A percentile compares a stretch with the other conserved stretches of the same genome.
phyloP scores from a whole-genome alignment of 2,113 vertebrate genomes.

The Leptodactylus fuscus region DNA sequence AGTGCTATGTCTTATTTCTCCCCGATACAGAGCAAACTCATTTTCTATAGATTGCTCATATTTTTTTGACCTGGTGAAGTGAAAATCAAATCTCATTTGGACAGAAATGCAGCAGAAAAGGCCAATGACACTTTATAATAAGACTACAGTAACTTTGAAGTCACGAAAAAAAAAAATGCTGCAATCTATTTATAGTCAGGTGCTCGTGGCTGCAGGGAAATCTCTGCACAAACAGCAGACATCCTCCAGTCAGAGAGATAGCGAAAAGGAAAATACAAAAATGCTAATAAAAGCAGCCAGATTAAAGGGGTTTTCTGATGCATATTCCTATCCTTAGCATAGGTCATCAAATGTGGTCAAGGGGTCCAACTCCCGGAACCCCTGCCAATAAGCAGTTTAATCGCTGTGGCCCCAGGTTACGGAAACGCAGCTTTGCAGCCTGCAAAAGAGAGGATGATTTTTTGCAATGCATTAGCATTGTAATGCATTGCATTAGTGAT shows the following conservation, averaged over 20 bases:
- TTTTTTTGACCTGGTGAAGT: conserved; percentile 7
- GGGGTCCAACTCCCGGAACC: too few species aligned
- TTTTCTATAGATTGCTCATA: conserved; percentile 6
- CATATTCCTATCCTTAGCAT: too few species aligned
- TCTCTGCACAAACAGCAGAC: neutral
- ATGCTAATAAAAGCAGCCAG: neutral
- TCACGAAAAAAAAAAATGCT: neutral
- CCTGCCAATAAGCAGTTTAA: too few species aligned
- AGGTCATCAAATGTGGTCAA: too few species aligned
- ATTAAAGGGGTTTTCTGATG: too few species aligned
- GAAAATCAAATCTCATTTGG: conserved; percentile 24
- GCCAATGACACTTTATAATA: neutral
- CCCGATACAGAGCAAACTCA: conserved; percentile 5
- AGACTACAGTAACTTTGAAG: neutral
- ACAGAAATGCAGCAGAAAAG: neutral
- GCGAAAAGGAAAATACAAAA: neutral
- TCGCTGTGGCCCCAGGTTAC: too few species aligned
- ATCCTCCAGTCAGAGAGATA: neutral
- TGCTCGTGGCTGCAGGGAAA: neutral
- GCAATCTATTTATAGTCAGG: conserved; percentile 8
- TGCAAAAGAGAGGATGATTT: too few species aligned
- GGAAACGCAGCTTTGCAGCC: too few species aligned
- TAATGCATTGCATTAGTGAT: too few species aligned
- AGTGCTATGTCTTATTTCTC: conserved; percentile 13
- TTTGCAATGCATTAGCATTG: too few species aligned